Evolutionary conservation across 2,113 vertebrate species (phyloP).

Genomic region (Mionectes macconnelli): DNA sequence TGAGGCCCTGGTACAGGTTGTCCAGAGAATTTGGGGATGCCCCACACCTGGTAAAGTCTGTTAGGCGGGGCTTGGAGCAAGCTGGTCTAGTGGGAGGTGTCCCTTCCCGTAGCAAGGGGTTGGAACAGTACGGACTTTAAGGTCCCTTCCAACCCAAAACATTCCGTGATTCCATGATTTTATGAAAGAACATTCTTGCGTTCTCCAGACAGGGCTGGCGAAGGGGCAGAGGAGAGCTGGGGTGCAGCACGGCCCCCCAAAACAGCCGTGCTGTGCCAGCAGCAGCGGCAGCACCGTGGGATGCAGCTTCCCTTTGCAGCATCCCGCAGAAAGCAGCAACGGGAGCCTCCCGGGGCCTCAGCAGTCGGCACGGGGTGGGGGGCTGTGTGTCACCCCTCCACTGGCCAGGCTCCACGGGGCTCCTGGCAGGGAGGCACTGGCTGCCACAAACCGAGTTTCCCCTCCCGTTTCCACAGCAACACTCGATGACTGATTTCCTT

Average conservation of each 20-base stretch:
- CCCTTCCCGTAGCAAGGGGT: neutral
- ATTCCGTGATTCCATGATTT: neutral
- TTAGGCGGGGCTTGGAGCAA: rapidly evolving
- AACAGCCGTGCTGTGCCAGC: neutral
- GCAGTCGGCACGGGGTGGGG: too few relatives aligned
- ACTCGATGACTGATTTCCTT: constrained; percentile 77
- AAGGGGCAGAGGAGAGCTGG: neutral
- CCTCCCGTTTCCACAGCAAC: constrained; percentile 79
- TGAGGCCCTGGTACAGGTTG: neutral
- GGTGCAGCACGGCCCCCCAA: neutral
- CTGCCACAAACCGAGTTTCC: constrained; percentile 60
- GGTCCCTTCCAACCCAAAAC: neutral
- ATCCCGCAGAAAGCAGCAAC: rapidly evolving
- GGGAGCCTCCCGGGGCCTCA: rapidly evolving
- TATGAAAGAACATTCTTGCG: rapidly evolving
- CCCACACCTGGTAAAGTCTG: neutral
- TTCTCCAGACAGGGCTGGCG: neutral
- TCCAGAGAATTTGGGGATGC: neutral
- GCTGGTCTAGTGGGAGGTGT: rapidly evolving
- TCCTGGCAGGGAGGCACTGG: constrained; percentile 17
- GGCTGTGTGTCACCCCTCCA: neutral
- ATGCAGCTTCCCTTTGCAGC: neutral
- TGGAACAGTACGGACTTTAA: neutral
- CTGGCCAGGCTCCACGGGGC: neutral
- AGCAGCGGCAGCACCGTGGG: neutral